Percentiles rank a stretch among this genome's conserved stretches.
These are phyloP conservation scores for Hedychridium roseum DNA, from an alignment of 2,888 invertebrate species.

Conservation along the genomic window DNA sequence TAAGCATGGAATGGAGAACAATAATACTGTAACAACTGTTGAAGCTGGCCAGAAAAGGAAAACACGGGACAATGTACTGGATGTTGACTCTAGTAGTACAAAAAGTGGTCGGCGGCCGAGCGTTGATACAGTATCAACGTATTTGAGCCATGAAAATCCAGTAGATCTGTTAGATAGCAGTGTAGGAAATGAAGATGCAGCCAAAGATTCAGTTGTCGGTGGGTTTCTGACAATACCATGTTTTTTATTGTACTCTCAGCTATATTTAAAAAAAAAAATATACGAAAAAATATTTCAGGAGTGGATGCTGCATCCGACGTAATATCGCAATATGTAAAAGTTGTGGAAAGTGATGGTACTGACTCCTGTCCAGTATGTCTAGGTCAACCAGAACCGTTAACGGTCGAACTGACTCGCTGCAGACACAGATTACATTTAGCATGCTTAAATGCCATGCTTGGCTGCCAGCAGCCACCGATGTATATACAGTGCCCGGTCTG, in stretches of 20 bases:
- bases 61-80: conserved; percentile 65
- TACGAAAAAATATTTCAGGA: conserved; percentile 50
- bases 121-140: conserved; percentile 88
- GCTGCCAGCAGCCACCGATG: conserved; percentile 69
- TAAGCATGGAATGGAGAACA: conserved; percentile 51
- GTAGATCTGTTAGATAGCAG: conserved; percentile 77
- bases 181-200: conserved; percentile 77
- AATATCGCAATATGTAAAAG: conserved; percentile 75
- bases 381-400: conserved; percentile 66
- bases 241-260: neutral
- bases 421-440: conserved; percentile 82
- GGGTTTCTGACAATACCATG: conserved; percentile 19
- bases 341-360: conserved; percentile 73
- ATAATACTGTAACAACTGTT: conserved; percentile 43
- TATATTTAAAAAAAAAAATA: conserved; percentile 5
- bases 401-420: conserved; percentile 76
- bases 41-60: conserved; percentile 52
- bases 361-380: conserved; percentile 78
- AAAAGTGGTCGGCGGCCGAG: conserved; percentile 82
- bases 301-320: conserved; percentile 70
- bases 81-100: conserved; percentile 76
- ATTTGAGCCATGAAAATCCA: conserved; percentile 84
- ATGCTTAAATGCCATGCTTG: conserved; percentile 80
- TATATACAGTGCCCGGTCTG: conserved; percentile 89
- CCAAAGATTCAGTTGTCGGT: conserved; percentile 68